These are phyloP conservation scores for Anticlea derivata DNA, from an alignment of 2,888 invertebrate species.

Conservation along the genomic window DNA sequence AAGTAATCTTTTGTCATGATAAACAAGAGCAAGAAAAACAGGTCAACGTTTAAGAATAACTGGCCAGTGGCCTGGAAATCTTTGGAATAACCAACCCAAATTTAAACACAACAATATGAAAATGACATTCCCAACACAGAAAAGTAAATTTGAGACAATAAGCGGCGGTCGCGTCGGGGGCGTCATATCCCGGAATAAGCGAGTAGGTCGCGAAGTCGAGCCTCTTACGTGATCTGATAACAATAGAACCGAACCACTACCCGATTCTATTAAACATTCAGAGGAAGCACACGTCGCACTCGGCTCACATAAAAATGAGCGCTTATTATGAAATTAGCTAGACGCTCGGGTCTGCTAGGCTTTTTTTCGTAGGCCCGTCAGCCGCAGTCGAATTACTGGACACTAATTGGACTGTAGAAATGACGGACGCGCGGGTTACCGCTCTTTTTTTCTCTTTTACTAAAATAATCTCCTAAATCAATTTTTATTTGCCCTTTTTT, in stretches of 20 bases:
- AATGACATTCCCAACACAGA: constrained; percentile 6
- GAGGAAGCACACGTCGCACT: constrained; percentile 60
- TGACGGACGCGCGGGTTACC: constrained; percentile 72
- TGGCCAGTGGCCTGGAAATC: not conserved
- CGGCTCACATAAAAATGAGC: constrained; percentile 80
- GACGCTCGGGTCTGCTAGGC: constrained; percentile 62
- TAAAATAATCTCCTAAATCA: constrained; percentile 51
- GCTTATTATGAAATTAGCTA: constrained; percentile 81
- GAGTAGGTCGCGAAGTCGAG: constrained; percentile 62
- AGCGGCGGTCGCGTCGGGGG: constrained; percentile 63
- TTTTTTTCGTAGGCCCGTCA: constrained; percentile 76
- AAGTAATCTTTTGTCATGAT: no score
- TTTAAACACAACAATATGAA: constrained; percentile 2
- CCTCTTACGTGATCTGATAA: constrained; percentile 55
- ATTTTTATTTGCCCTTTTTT: constrained; percentile 39
- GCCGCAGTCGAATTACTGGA: constrained; percentile 78
- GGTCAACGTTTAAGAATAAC: no score
- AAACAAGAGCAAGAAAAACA: no score
- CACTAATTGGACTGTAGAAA: constrained; percentile 81
- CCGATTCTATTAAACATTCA: constrained; percentile 77
- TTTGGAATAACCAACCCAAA: not conserved
- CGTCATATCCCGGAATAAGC: constrained; percentile 71
- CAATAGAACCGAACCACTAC: constrained; percentile 56
- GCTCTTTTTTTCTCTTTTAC: constrained; percentile 55
- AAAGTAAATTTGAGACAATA: constrained; percentile 48